Conservation (phyloP, 2,797 vertebrate species). For the Xenentodon cancila region DNA sequence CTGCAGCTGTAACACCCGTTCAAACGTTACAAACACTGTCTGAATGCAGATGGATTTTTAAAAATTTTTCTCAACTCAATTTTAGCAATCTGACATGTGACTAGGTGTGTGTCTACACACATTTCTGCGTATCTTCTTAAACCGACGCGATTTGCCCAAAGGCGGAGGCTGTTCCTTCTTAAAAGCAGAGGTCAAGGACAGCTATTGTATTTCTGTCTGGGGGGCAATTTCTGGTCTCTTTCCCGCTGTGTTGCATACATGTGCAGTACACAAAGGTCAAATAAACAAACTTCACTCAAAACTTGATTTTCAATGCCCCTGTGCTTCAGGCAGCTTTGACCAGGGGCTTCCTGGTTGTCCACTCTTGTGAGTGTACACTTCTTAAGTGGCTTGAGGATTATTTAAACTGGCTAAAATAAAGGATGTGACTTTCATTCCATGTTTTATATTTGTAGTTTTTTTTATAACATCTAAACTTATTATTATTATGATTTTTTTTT, state of each 20-base stretch:
- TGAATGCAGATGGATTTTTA: constrained; percentile 54
- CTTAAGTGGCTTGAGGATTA: background rate
- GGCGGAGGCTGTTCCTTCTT: constrained; percentile 38
- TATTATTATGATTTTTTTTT: too few relatives aligned
- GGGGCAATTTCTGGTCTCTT: constrained; percentile 27
- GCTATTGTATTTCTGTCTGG: constrained; percentile 39
- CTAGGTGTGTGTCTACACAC: background rate
- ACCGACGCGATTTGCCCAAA: constrained; percentile 22
- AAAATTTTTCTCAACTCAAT: constrained; percentile 7
- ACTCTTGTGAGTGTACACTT: background rate
- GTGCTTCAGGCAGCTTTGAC: too few relatives aligned
- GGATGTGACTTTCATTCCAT: too few relatives aligned
- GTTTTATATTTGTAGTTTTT: too few relatives aligned
- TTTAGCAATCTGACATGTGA: constrained; percentile 18
- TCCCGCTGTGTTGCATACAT: constrained; percentile 11
- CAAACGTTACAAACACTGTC: constrained; percentile 30
- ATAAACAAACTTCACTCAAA: constrained; percentile 8
- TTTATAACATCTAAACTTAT: too few relatives aligned
- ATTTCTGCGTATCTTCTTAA: constrained; percentile 2
- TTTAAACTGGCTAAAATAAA: too few relatives aligned
- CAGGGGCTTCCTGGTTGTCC: background rate
- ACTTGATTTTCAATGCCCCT: background rate
- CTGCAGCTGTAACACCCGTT: constrained; percentile 53
- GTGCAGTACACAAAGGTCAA: constrained; percentile 29
- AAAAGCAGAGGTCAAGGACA: constrained; percentile 53